Evolutionary conservation across 2,797 vertebrate genomes (phyloP).

Genomic region (Phalanger gymnotis): DNA sequence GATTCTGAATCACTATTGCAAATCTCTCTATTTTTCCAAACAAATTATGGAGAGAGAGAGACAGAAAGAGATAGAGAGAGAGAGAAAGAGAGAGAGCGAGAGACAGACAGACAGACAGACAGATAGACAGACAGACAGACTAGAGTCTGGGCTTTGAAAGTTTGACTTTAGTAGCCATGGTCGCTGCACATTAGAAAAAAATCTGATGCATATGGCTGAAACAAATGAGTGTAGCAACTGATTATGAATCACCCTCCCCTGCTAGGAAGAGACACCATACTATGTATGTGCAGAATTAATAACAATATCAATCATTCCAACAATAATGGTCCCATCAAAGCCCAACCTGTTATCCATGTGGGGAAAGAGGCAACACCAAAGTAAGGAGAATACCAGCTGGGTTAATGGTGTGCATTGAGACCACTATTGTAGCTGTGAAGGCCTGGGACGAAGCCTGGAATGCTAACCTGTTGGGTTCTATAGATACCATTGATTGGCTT

Average conservation of each 20-base stretch:
- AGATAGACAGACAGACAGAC: too few relatives aligned
- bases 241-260: not conserved
- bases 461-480: not conserved
- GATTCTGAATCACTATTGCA: not conserved
- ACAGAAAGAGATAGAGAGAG: too few relatives aligned
- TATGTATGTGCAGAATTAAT: not conserved
- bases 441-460: not conserved
- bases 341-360: not conserved
- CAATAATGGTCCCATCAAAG: not conserved
- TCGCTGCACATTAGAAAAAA: not conserved
- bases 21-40: not conserved
- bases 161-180: not conserved
- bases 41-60: not conserved
- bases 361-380: not conserved
- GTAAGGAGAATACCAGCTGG: not conserved
- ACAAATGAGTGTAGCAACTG: not conserved
- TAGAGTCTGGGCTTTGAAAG: not conserved
- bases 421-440: not conserved
- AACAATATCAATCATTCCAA: not conserved
- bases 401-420: not conserved
- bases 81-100: too few relatives aligned
- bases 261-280: not conserved
- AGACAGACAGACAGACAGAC: too few relatives aligned
- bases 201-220: not conserved
- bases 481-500: not conserved